Evolutionary conservation across 2,888 invertebrate genomes (phyloP), one percentile per base, ranked within the genome.

Genomic region (Mythimna pallens): DNA sequence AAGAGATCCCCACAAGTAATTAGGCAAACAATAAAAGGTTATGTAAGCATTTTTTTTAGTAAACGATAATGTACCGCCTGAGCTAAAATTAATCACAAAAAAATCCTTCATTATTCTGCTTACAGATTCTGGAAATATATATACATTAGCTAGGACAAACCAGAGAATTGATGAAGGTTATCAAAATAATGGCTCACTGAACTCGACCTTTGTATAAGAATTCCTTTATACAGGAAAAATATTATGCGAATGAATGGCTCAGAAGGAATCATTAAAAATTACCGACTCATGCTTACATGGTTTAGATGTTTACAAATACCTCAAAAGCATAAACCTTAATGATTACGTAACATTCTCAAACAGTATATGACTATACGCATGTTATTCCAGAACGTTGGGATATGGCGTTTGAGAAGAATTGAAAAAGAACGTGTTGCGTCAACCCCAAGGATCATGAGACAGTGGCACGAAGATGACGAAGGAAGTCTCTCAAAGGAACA

Each of bases 331-430:
- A 43, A 47, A 47, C 47, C 47, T 47, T 20, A 5, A 14, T 22
- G 54, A 22, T 57, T 25, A 47, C 58, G 47, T n/a, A 61, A 71
- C 58, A 50, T 40, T 57, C 55, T 30, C 25, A 17, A 57, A 57
- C 14, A 57, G 17, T 14, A 14, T 22, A 54, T 22, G 54, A 54
- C 47, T 47, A 20, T 17, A 6, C 17, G 7, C 20, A 20, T 17
- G 47, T 5, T 47, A 47, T 47, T 47, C 14, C 5, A 14, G 14
- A 47, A 5, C 14, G 40, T 17, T 47, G 43, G 17, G 43, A 47
- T 47, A 47, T 14, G 17, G 3, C n/a, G 10, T n/a, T 52, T 9
- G 52, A n/a, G 10, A 22, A 52, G n/a, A 22, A 54, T 22, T n/a
- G 4, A 54, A 22, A 7, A 47, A 17, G 43, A 47, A 47, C 47